Evolutionary conservation across 2,113 vertebrate genomes (phyloP).

Genomic region (Tor tambroides): DNA sequence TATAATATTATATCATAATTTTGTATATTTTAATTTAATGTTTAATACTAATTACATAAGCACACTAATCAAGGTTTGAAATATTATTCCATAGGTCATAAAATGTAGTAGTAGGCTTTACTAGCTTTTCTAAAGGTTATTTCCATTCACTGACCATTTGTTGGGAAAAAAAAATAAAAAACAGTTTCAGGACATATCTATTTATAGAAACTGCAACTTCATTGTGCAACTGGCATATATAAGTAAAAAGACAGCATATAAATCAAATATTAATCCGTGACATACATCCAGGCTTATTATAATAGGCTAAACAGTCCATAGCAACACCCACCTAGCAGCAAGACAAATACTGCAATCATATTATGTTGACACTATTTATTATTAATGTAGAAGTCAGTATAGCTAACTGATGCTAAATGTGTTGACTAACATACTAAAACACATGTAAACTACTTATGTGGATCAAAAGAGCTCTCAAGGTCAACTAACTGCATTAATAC

Average conservation of each 20-base stretch:
- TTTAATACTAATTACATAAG: background rate
- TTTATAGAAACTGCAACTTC: background rate
- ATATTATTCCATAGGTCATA: background rate
- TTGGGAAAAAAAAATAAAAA: background rate
- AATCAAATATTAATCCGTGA: background rate
- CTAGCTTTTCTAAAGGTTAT: no score
- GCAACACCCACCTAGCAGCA: slow-evolving; percentile 13
- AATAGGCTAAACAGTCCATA: background rate
- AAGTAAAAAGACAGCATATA: background rate
- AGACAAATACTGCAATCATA: background rate
- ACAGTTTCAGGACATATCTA: background rate
- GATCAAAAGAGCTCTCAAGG: no score
- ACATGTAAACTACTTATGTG: background rate
- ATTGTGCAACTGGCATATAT: background rate
- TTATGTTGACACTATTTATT: background rate
- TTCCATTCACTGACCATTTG: background rate
- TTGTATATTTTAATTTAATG: background rate
- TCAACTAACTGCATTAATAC: no score
- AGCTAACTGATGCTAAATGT: background rate
- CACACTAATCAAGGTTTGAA: background rate
- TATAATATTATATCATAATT: background rate
- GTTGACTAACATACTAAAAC: background rate
- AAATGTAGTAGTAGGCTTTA: background rate
- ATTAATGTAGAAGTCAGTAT: background rate
- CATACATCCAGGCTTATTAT: slow-evolving; percentile 16